Base-by-base conservation (phyloP, 2,113 vertebrate genomes). In the Puffinus mauretanicus region DNA sequence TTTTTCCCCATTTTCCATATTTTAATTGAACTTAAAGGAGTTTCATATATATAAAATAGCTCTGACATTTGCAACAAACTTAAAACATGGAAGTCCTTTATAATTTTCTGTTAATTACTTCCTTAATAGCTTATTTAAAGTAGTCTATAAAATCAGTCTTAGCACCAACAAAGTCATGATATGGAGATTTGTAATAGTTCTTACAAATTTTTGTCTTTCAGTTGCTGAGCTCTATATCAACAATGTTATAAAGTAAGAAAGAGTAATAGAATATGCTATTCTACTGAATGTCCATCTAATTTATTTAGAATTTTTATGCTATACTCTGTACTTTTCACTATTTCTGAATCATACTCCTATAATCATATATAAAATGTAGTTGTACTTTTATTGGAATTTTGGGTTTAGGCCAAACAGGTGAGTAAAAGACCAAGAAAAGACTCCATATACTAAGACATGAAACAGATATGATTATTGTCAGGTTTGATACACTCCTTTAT, bases 71-170 rank as follows among this genome's bases (percentile, higher is more conserved):
- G 25, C 67, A 67, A 17, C 18, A 60, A 70, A 77, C 34, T 64
- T 86, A 73, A 75, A 86, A 86, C 26, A 30, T 70, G 58, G 55
- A 86, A 86, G 20, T 60, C 62, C 65, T 87, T 10, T 75, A 24
- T 67, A 30, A 82, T 91, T 87, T 97, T 75, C 60, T 82, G 32
- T 79, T 76, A 84, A 85, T 70, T 79, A 42, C 40, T 94, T 86
- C 47, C 62, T 83, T 86, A 92, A 70, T 82, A 70, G n/a, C n/a
- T 79, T 70, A 58, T 80, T 75, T 91, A 79, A 89, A 58, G 13
- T 71, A n/a, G 27, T 16, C 46, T 77, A 19, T 92, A 95, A 87
- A 90, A 82, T 72, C 27, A 85, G 25, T 44, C 54, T 78, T 71
- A 44, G 30, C 27, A 71, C 40, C 77, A 88, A 81, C 30, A 52